phyloP scores from a whole-genome alignment of 2,113 vertebrate species.

The Pitta sordida region DNA sequence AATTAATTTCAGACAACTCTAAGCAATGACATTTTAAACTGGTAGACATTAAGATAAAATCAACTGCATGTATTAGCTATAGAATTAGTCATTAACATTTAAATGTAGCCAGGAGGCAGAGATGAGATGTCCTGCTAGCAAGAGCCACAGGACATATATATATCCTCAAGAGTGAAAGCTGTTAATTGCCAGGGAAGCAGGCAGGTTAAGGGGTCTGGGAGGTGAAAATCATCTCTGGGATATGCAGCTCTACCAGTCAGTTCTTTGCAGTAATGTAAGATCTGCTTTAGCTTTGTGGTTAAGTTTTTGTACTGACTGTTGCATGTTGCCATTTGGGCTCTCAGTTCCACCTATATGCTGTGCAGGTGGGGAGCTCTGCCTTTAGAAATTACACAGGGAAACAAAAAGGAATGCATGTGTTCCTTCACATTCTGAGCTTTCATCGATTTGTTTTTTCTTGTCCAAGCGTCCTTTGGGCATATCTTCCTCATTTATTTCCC shows the following conservation, averaged over 20 bases:
- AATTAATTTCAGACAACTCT: conserved; percentile 34
- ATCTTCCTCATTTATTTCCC: not conserved
- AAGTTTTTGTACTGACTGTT: not conserved
- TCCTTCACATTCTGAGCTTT: not conserved
- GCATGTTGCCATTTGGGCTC: not conserved
- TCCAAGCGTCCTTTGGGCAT: not conserved
- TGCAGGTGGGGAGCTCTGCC: not conserved
- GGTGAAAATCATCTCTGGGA: not conserved
- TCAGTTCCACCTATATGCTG: not conserved
- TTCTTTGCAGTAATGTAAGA: not conserved
- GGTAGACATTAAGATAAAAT: conserved; percentile 42
- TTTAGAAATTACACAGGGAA: not conserved
- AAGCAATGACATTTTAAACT: conserved; percentile 53
- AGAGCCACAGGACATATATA: not conserved
- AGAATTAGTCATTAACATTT: conserved; percentile 59
- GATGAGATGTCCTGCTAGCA: conserved; percentile 29
- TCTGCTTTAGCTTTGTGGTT: not conserved
- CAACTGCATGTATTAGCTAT: conserved; percentile 33
- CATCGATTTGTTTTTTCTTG: not conserved
- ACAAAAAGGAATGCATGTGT: not conserved
- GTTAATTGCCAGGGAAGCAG: not conserved
- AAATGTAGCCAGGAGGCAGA: conserved; percentile 33
- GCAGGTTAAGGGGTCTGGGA: not conserved
- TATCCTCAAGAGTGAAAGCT: not conserved
- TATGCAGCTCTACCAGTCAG: not conserved